Evolutionary conservation across 2,113 vertebrate species (phyloP), one percentile per base, ranked within the genome.

Genomic region (Blennius ocellaris): DNA sequence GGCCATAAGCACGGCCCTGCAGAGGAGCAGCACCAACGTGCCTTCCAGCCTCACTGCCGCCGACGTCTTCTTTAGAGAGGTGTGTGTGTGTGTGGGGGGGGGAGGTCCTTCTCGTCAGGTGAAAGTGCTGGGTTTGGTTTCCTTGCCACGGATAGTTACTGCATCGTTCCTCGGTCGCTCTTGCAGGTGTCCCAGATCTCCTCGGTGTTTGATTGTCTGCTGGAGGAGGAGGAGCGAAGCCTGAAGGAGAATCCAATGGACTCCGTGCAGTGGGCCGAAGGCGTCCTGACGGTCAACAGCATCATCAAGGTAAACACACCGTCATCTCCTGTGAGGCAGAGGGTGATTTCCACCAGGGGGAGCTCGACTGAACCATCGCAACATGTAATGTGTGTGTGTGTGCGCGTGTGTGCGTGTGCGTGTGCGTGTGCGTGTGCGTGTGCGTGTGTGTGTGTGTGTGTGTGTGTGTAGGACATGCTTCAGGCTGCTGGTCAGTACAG

Each of bases 1-100:
- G 1, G 95, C 95, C 53, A 94, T 99, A 60, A 47, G 88, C 54
- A 53, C 87, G 0, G 90, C 96, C 0, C 86, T 99, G 58, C 94
- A 92, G 87, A 96, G 91, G 87, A 95, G 78, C 55, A 88, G 81
- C 41, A 73, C 88, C 14, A 68, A 92, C 0, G 66, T 98, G 63
- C 94, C 96, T 0, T 36, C 93, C 47, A 96, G 90, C 82, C 96
- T 99, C 79, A 99, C 96, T 0, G 87, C 96, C 0, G 97, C 97
- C 0, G 98, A 99, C 12, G 92, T 99, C 65, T 99, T 97, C 90
- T 99, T 99, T 81, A 94, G 97, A 89, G 96, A 99, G 96, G 98
- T 98, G n/a, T n/a, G n/a, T n/a, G n/a, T n/a, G n/a, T n/a, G n/a
- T n/a, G n/a, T n/a, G n/a, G n/a, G n/a, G n/a, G n/a, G n/a, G n/a